Percentiles rank a stretch among this genome's conserved stretches.
These are phyloP conservation scores for Coenonympha glycerion DNA, from an alignment of 2,888 invertebrate genomes.

Conservation along the genomic window DNA sequence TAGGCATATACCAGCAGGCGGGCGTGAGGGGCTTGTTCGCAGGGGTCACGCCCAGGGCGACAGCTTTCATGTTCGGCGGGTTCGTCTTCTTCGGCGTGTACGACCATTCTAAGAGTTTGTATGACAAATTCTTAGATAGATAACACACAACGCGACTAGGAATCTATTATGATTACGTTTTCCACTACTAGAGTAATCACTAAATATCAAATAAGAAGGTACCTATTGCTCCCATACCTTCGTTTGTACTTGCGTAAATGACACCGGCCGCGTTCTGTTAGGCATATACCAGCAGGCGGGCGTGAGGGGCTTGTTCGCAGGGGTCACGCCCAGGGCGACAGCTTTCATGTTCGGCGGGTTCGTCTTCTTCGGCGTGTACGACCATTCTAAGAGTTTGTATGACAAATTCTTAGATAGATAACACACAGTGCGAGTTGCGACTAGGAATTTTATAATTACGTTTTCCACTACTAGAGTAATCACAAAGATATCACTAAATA, in stretches of 20 bases:
- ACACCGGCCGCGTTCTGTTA: too few relatives aligned
- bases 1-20: constrained; percentile 77
- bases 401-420: background rate
- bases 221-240: too few relatives aligned
- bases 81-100: constrained; percentile 97
- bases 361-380: background rate
- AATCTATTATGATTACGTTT: too few relatives aligned
- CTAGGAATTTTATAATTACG: too few relatives aligned
- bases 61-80: constrained; percentile 94
- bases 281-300: too few relatives aligned
- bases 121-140: constrained; percentile 37
- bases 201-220: too few relatives aligned
- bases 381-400: background rate
- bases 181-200: too few relatives aligned
- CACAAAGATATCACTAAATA: too few relatives aligned
- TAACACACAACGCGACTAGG: constrained; percentile 15
- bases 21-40: constrained; percentile 90
- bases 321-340: too few relatives aligned
- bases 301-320: too few relatives aligned
- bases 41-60: constrained; percentile 87
- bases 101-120: constrained; percentile 76
- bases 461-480: too few relatives aligned
- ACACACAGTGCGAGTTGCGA: background rate
- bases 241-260: too few relatives aligned
- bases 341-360: background rate